Evolutionary conservation across 2,797 vertebrate genomes (phyloP), one percentile per base, ranked within the genome.

Genomic region (Pempheris klunzingeri): DNA sequence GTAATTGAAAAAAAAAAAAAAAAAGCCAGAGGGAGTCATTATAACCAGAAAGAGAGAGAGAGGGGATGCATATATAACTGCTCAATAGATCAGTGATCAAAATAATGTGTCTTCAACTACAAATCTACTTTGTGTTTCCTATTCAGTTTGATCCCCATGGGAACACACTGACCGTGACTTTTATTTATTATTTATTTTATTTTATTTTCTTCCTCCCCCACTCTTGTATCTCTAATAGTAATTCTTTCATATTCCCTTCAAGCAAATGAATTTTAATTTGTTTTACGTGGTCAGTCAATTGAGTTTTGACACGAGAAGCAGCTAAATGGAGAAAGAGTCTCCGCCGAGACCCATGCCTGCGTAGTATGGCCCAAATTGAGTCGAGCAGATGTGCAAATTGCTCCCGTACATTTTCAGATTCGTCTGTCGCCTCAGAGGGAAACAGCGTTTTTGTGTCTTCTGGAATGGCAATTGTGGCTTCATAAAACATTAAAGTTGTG

Each of bases 351-450:
- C 60, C 0, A 0, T 24, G 70, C 34, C 20, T 47, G 15, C 36
- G 63, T n/a, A 7, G 44, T 53, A 44, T 24, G 49, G 71, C 28
- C 60, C 24, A 77, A 81, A 85, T 67, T 71, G 78, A 83, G 73
- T 24, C 2, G 54, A 77, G 72, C 77, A 79, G 70, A 81, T 69
- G 82, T 77, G 82, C 57, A 80, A 83, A 88, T 85, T 68, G 75
- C 75, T 67, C 13, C 38, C 24, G 44, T 79, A 60, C 67, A 71
- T 74, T 65, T 83, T 75, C 14, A 44, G 58, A 63, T 76, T 41
- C 49, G 47, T 44, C 62, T 6, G 5, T 58, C 12, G 13, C 46
- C 0, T 12, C 59, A 10, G 41, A 57, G 57, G 52, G 57, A 76
- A 9, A 8, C 39, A 32, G 14, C 43, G 44, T 44, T 41, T 61